A percentile compares a stretch with the other conserved stretches of the same genome.
phyloP scores from a whole-genome alignment of 2,888 invertebrate genomes.

The Patella ulyssiponensis region DNA sequence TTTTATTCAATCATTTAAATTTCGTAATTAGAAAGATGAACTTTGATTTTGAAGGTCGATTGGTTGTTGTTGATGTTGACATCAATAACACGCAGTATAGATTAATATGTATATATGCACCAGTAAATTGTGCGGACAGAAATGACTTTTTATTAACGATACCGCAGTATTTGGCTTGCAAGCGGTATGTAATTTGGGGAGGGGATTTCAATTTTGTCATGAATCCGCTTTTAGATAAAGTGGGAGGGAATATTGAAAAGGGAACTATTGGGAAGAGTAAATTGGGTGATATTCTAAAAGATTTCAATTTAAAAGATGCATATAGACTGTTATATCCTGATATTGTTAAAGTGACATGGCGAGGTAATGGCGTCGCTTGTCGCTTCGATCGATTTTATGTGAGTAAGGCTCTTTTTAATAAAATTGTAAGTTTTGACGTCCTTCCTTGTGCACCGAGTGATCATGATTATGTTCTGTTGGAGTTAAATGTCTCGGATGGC shows the following conservation, averaged over 20 bases:
- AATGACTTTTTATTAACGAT: constrained; percentile 1
- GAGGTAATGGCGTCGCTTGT: too few species aligned
- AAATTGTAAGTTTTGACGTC: neutral
- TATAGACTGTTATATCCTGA: too few species aligned
- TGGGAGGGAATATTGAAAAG: neutral
- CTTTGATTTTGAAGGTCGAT: neutral
- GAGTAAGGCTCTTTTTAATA: neutral
- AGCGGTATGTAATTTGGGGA: constrained; percentile 1
- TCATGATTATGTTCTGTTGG: neutral
- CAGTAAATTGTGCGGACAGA: neutral
- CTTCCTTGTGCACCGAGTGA: neutral
- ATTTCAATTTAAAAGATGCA: constrained; percentile 3
- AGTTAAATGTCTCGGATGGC: neutral
- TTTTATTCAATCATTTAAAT: neutral
- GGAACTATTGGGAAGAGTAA: too few species aligned
- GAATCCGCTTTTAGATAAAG: neutral
- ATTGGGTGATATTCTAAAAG: neutral
- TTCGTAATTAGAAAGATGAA: constrained; percentile 1
- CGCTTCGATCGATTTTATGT: too few species aligned
- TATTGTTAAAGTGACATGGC: too few species aligned
- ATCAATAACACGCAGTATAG: neutral
- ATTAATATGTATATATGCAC: neutral
- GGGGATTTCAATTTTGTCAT: constrained; percentile 3
- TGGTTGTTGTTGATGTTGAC: neutral
- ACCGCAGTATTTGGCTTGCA: constrained; percentile 2